Base-by-base conservation (phyloP, 2,888 invertebrate genomes). In the Drosophila setosimentum region DNA sequence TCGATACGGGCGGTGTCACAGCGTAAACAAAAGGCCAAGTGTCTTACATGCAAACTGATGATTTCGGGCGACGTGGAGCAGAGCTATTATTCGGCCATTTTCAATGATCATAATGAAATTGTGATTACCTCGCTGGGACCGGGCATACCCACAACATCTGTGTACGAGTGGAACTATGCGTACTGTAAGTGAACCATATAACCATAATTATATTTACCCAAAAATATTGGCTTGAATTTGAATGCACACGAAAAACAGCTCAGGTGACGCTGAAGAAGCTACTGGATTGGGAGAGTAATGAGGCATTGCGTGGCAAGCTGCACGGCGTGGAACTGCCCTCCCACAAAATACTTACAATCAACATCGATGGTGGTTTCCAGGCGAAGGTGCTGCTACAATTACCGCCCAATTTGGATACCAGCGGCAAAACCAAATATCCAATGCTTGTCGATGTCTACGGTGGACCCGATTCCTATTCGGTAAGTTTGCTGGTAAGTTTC, bases 371-470 rank as follows among this genome's bases (percentile, higher is more conserved):
- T n/a, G 96, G 95, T 3, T 93, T 93, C 69, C 94, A 95, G 42
- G 97, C 97, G 2, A 95, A 96, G 75, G 97, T 97, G 1, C 94
- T 95, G 73, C 93, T 98, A 40, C 95, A 96, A 91, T 94, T 97
- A 53, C 98, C 98, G 0, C 94, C 95, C 0, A 95, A 96, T 83
- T 94, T 97, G 74, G 95, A 95, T 91, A 94, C 94, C 54, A 94
- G 95, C 45, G 95, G 95, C 33, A 92, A 93, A 32, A 96, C 95
- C 3, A 93, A 97, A 91, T 96, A 98, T 90, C 97, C 98, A 0
- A 94, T 98, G 93, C 93, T 98, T 37, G 95, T 98, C 68, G 96
- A 97, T 91, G 97, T 98, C 95, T 98, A 99, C 92, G 99, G 96
- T 6, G 99, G 99, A 7, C 99, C 99, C 0, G 97, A 97, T 89